Percentiles rank a stretch among this genome's conserved stretches.
Conservation (phyloP, 2,797 vertebrate genomes). For the Chaetophractus vellerosus region DNA sequence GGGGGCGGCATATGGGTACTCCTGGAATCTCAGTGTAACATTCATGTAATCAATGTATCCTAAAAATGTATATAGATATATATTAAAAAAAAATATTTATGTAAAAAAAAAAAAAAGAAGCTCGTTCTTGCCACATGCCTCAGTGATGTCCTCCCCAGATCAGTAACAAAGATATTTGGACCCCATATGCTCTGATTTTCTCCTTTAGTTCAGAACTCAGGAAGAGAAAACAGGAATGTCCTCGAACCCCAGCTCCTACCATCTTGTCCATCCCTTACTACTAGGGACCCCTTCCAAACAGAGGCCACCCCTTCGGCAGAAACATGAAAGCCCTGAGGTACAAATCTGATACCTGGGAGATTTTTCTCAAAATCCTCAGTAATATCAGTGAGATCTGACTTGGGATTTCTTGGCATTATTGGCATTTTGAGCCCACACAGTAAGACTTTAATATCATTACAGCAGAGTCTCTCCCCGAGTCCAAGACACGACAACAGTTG, state of each 20-base stretch:
- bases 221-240: background rate
- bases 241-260: background rate
- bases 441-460: fast-evolving
- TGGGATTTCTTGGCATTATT: background rate
- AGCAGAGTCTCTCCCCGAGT: background rate
- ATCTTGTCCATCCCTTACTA: background rate
- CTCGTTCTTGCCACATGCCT: no score
- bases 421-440: fast-evolving
- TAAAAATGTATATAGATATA: no score
- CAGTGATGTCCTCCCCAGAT: no score
- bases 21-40: no score
- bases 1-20: no score
- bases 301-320: background rate
- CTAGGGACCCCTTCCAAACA: background rate
- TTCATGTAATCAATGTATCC: no score
- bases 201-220: background rate
- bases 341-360: background rate
- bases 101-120: no score
- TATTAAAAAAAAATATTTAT: no score
- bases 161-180: background rate
- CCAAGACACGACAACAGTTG: background rate
- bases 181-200: background rate
- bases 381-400: background rate
- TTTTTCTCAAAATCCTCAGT: background rate
- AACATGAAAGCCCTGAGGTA: fast-evolving